Percentiles rank a stretch among this genome's conserved stretches.
phyloP scores from a whole-genome alignment of 2,888 invertebrate species.

The Conchocele bisecta region DNA sequence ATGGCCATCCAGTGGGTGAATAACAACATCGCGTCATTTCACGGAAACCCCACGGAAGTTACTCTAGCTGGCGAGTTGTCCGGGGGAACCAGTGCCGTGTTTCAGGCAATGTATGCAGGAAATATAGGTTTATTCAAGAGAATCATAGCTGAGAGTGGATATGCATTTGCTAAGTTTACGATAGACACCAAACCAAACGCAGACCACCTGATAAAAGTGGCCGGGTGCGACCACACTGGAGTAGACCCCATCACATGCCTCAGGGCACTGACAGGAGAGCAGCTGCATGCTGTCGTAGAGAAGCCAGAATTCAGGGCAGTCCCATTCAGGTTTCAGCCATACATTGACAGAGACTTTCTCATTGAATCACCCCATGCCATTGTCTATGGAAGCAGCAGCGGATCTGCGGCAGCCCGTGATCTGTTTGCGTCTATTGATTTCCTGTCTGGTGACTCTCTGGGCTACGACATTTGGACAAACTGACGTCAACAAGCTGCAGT shows the following conservation, averaged over 20 bases:
- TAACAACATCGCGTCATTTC: conserved; percentile 39
- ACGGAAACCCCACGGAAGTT: conserved; percentile 38
- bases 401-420: too few species aligned
- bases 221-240: conserved; percentile 10
- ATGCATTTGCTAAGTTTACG: conserved; percentile 28
- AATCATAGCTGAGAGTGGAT: conserved; percentile 50
- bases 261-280: too few species aligned
- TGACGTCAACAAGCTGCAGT: too few species aligned
- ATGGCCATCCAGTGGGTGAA: conserved; percentile 53
- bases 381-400: too few species aligned
- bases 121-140: conserved; percentile 43
- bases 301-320: too few species aligned
- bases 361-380: too few species aligned
- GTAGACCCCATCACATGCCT: conserved; percentile 23
- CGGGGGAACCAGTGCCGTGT: conserved; percentile 38
- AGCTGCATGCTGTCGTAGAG: too few species aligned
- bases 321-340: too few species aligned
- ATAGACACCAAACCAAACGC: conserved; percentile 10
- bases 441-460: too few species aligned
- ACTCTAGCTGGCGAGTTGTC: conserved; percentile 53
- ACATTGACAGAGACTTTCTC: too few species aligned
- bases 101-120: conserved; percentile 50
- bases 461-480: too few species aligned
- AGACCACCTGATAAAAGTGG: background rate
- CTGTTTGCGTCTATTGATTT: too few species aligned